phyloP scores from a whole-genome alignment of 2,888 invertebrate species.

The Amphiduros pacificus region DNA sequence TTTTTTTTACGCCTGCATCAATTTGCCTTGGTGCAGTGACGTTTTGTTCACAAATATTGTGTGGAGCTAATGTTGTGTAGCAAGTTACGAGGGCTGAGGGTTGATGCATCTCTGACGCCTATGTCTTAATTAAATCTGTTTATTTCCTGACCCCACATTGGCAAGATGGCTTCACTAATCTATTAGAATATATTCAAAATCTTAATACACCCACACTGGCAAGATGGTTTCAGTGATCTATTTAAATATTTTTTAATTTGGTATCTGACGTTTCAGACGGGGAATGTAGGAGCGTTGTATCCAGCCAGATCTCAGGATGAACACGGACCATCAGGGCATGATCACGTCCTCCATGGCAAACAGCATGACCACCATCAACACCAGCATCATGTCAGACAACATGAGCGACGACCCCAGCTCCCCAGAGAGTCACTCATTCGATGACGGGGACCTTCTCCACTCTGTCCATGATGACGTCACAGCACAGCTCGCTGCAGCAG shows the following conservation, averaged over 20 bases:
- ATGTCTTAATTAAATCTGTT: too few species aligned
- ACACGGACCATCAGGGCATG: neutral
- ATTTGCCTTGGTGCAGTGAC: too few species aligned
- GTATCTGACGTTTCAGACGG: neutral
- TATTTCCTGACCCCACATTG: too few species aligned
- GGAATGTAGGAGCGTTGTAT: neutral
- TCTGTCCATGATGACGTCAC: conserved; percentile 92
- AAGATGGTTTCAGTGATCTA: too few species aligned
- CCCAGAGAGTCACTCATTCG: conserved; percentile 62
- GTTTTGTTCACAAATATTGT: too few species aligned
- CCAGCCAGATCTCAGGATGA: neutral
- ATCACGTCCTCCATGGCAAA: conserved; percentile 14
- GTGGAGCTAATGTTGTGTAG: too few species aligned
- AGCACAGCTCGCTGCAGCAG: conserved; percentile 93
- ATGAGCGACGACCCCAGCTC: conserved; percentile 58
- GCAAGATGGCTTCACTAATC: too few species aligned
- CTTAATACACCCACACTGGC: too few species aligned
- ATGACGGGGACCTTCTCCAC: conserved; percentile 80
- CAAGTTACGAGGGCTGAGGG: too few species aligned
- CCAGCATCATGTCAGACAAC: conserved; percentile 53
- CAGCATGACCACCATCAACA: conserved; percentile 24
- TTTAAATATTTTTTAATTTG: neutral
- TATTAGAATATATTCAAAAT: too few species aligned
- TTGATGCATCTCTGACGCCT: too few species aligned
- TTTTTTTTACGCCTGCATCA: too few species aligned